Conservation (phyloP, 1,140 invertebrate genomes). For the Rhagoletis pomonella region DNA sequence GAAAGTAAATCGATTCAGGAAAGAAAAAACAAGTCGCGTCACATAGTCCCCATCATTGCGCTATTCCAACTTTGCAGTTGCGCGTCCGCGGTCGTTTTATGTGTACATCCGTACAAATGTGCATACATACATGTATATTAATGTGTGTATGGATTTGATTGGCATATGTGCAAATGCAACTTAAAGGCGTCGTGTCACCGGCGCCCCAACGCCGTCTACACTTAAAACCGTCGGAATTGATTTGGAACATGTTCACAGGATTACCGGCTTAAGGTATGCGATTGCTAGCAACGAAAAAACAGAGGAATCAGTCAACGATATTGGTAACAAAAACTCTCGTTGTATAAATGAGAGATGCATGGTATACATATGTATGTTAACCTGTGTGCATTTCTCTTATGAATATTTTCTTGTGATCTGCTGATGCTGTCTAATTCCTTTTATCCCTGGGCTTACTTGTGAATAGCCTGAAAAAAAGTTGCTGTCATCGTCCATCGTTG, state of each 20-base stretch:
- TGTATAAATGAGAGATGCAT: not conserved
- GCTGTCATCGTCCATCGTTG: not conserved
- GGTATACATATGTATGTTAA: not conserved
- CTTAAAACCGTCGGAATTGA: not conserved
- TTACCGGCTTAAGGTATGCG: not conserved
- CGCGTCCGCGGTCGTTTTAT: not conserved
- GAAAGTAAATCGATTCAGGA: not conserved
- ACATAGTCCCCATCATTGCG: not conserved
- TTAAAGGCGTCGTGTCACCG: not conserved
- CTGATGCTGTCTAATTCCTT: no score
- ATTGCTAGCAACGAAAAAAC: not conserved
- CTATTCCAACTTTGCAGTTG: not conserved
- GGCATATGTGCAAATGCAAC: not conserved
- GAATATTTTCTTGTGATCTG: not conserved
- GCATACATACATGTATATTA: not conserved
- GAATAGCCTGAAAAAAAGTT: no score
- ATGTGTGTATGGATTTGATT: not conserved
- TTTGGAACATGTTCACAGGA: not conserved
- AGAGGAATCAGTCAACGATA: not conserved
- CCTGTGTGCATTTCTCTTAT: not conserved
- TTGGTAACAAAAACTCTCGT: not conserved
- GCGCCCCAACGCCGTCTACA: not conserved
- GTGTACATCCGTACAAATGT: no score
- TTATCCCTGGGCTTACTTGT: no score
- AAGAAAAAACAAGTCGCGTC: slow-evolving; percentile 19